Conservation (phyloP, 2,113 vertebrate species). For the Narcine bancroftii region DNA sequence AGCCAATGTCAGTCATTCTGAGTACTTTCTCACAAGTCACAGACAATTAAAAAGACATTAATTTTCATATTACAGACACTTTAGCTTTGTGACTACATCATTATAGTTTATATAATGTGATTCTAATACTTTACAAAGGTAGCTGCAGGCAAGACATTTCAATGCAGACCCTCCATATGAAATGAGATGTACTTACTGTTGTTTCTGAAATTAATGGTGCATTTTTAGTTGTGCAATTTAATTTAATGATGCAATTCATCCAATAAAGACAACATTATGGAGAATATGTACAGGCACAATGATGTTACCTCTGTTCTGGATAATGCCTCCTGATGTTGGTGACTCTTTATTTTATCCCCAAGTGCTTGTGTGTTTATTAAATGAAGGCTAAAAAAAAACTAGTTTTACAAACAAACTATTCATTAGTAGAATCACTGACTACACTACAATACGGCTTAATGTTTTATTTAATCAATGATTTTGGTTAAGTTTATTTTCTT, state of each 20-base stretch:
- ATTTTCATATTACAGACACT: constrained; percentile 68
- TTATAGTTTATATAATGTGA: constrained; percentile 84
- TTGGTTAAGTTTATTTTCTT: background rate
- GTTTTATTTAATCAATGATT: constrained; percentile 10
- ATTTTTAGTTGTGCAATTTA: constrained; percentile 98
- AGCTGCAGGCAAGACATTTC: constrained; percentile 76
- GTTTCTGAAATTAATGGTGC: constrained; percentile 99
- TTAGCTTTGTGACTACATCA: constrained; percentile 73
- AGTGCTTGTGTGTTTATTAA: constrained; percentile 35
- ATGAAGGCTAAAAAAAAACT: constrained; percentile 18
- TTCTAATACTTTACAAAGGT: constrained; percentile 69
- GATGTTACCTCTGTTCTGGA: constrained; percentile 34
- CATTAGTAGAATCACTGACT: constrained; percentile 7
- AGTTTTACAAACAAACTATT: constrained; percentile 35
- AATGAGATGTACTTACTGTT: constrained; percentile 89
- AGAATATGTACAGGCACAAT: constrained; percentile 69
- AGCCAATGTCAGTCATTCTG: background rate
- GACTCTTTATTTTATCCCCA: constrained; percentile 31
- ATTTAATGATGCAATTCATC: constrained; percentile 99
- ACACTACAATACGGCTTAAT: background rate
- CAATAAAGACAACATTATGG: constrained; percentile 84
- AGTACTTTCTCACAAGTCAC: constrained; percentile 43
- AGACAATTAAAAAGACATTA: constrained; percentile 81
- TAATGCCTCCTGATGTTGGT: constrained; percentile 34
- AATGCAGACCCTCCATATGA: constrained; percentile 77